These are phyloP conservation scores for Plutella xylostella DNA, from an alignment of 2,888 invertebrate genomes.

Conservation along the genomic window DNA sequence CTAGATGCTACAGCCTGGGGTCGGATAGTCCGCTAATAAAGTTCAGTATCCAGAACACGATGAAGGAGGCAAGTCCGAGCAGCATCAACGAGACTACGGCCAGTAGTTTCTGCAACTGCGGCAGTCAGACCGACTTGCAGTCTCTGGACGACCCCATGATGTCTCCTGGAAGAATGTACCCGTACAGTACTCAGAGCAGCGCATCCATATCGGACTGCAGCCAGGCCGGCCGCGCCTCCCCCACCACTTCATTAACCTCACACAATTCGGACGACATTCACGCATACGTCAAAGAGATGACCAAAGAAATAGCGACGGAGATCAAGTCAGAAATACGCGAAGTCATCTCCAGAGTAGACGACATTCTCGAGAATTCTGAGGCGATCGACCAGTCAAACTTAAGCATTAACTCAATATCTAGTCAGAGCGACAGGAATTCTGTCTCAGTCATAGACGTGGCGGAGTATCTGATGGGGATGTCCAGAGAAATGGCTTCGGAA, in stretches of 20 bases:
- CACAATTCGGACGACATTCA: conserved; percentile 75
- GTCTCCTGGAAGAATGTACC: conserved; percentile 56
- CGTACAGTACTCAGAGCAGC: conserved; percentile 54
- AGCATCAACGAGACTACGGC: conserved; percentile 39
- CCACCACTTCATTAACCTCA: conserved; percentile 63
- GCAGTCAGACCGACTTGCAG: conserved; percentile 79
- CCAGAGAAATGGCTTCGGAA: conserved; percentile 82
- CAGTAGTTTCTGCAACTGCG: conserved; percentile 74
- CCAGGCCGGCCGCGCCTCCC: conserved; percentile 66
- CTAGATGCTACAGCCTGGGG: conserved; percentile 77
- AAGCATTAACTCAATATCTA: conserved; percentile 65
- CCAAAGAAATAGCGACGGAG: conserved; percentile 82
- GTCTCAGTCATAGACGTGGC: conserved; percentile 82
- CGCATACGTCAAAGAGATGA: conserved; percentile 82
- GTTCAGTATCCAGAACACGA: conserved; percentile 74
- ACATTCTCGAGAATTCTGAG: conserved; percentile 79
- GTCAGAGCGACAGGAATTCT: conserved; percentile 75
- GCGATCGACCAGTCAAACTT: conserved; percentile 64
- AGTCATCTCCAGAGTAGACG: conserved; percentile 84
- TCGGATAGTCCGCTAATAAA: conserved; percentile 64
- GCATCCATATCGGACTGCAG: conserved; percentile 68
- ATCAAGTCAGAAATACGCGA: conserved; percentile 85
- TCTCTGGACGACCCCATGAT: conserved; percentile 71
- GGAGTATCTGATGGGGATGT: conserved; percentile 82
- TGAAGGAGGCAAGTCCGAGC: conserved; percentile 62